phyloP scores from a whole-genome alignment of 2,888 invertebrate species.

The Blomia tropicalis region DNA sequence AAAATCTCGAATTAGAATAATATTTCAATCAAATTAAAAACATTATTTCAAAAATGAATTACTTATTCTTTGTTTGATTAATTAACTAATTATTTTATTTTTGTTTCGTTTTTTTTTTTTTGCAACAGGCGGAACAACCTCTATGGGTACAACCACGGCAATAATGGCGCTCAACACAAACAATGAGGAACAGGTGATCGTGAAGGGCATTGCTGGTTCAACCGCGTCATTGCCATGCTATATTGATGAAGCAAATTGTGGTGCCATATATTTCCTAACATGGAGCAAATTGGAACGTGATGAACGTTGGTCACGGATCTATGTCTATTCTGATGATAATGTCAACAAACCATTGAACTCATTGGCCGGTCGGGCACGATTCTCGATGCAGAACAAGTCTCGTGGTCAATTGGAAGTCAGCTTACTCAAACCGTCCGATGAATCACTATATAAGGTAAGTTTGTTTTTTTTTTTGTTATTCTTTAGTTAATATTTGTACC shows the following conservation, averaged over 20 bases:
- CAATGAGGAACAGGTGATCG: constrained; percentile 18
- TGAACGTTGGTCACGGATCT: constrained; percentile 30
- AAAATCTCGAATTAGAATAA: no score
- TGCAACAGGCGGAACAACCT: background rate
- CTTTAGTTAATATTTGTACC: background rate
- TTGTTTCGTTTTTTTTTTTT: no score
- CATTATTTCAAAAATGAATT: no score
- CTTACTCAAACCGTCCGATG: constrained; percentile 20
- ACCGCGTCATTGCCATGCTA: constrained; percentile 47
- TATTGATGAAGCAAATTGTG: constrained; percentile 52
- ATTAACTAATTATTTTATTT: no score
- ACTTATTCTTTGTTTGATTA: no score
- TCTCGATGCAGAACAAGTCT: constrained; percentile 7
- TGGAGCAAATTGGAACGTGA: constrained; percentile 40
- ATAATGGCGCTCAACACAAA: background rate
- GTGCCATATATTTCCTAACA: constrained; percentile 63
- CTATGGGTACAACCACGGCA: background rate
- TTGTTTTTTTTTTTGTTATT: no score
- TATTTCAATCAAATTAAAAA: no score
- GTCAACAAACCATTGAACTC: constrained; percentile 30
- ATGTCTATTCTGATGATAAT: constrained; percentile 29
- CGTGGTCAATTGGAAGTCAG: constrained; percentile 19
- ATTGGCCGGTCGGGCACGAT: constrained; percentile 26
- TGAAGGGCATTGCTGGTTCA: constrained; percentile 21
- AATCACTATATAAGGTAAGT: constrained; percentile 25